Evolutionary conservation across 2,113 vertebrate species (phyloP), one percentile per base, ranked within the genome.

Genomic region (Tupaia tana): DNA sequence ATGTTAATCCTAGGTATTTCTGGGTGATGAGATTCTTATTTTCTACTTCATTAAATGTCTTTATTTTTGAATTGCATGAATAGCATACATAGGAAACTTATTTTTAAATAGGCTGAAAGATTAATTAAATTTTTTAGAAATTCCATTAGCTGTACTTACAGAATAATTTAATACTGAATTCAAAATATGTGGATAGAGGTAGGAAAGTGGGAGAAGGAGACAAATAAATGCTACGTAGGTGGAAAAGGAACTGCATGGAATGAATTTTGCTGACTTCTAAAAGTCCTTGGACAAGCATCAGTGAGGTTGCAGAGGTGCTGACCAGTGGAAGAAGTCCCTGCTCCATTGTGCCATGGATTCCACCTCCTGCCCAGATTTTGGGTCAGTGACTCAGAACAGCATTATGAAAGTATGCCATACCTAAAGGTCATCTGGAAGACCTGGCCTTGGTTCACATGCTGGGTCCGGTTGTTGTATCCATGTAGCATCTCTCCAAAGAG

Each of bases 401-500:
- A 61, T 67, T 20, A 29, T 69, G 1, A 22, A 89, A 34, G 29
- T 29, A 11, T 25, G 58, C 56, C 96, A 78, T 99, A 99, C 99
- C 99, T 98, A 98, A 99, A 99, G 25, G 99, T 99, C 99, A 99
- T 99, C 98, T 99, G 99, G 98, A 99, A 99, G 95, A 99, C 99
- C 97, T 99, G 99, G 27, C 99, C 99, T 97, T 99, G 99, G 98
- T 99, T 99, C 97, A 99, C 99, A 14, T 99, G 99, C 97, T 99
- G 99, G 63, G 97, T 99, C 97, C 99, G 99, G 98, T 99, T 99
- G 99, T 99, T 99, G 93, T 99, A 99, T 80, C 99, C 99, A 0
- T 99, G 99, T 61, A 99, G 98, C 99, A 99, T 99, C 98, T 99
- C 99, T 82, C 99, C 99, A 95, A 99, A 99, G 94, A 99, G 99